These are phyloP conservation scores for Stegastes partitus DNA, from an alignment of 2,113 vertebrate species.

Conservation along the genomic window DNA sequence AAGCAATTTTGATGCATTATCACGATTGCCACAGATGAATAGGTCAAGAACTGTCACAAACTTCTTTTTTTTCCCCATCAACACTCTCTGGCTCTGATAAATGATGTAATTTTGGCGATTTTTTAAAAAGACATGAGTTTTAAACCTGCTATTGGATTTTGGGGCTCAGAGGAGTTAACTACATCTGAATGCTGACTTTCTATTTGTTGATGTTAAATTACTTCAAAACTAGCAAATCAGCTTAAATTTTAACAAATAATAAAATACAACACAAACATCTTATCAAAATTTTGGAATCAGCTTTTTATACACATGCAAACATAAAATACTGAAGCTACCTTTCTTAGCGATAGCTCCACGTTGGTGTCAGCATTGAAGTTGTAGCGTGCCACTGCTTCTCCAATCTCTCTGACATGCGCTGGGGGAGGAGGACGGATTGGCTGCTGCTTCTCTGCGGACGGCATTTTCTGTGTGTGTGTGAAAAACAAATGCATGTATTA, in stretches of 20 bases:
- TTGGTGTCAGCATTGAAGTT: conserved; percentile 98
- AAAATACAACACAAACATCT: too few relatives aligned
- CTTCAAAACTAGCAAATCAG: too few relatives aligned
- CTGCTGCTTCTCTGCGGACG: conserved; percentile 91
- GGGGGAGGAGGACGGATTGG: conserved; percentile 95
- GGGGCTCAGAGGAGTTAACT: too few relatives aligned
- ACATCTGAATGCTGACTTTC: background rate
- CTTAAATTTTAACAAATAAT: background rate
- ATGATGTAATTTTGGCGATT: too few relatives aligned
- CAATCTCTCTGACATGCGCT: conserved; percentile 93
- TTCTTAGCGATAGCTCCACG: conserved; percentile 95
- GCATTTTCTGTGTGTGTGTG: conserved; percentile 86
- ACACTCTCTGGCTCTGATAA: too few relatives aligned
- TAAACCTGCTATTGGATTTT: too few relatives aligned
- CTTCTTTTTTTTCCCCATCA: too few relatives aligned
- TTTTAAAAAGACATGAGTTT: too few relatives aligned
- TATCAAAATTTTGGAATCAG: background rate
- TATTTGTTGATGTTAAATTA: too few relatives aligned
- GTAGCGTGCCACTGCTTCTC: conserved; percentile 95
- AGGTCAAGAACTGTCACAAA: too few relatives aligned
- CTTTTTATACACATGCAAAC: background rate
- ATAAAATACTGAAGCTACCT: conserved; percentile 82
- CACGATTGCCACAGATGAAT: too few relatives aligned
- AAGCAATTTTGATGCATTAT: too few relatives aligned
- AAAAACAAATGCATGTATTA: background rate